Conservation (phyloP, 2,113 vertebrate species). For the Notiomystis cincta region DNA sequence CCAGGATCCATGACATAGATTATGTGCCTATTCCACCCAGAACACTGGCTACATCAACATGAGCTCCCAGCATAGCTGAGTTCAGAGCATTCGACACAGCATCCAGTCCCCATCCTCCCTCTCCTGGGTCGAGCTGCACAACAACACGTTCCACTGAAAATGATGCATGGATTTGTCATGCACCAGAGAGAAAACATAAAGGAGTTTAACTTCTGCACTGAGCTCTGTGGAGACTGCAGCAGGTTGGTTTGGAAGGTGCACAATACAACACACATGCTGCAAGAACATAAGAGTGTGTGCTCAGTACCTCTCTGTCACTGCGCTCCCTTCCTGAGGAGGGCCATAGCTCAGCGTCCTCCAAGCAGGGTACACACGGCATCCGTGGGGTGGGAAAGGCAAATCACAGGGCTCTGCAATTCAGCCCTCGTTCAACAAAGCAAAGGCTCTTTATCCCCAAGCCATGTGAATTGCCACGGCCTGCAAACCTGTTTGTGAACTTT, state of each 20-base stretch:
- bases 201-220: not conserved
- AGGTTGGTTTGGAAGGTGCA: not conserved
- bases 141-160: not conserved
- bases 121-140: not conserved
- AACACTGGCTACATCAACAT: not conserved
- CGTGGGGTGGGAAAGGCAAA: not conserved
- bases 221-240: not conserved
- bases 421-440: not conserved
- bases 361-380: fast-evolving
- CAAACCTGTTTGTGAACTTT: not conserved
- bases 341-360: too few relatives aligned
- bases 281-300: fast-evolving
- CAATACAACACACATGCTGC: not conserved
- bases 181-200: not conserved
- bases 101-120: not conserved
- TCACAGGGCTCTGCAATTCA: not conserved
- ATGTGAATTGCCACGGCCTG: not conserved
- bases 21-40: not conserved
- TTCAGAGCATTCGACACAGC: not conserved
- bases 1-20: not conserved
- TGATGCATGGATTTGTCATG: not conserved
- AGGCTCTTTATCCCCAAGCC: not conserved
- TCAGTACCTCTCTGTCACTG: not conserved
- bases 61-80: not conserved
- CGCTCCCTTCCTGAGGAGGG: not conserved